Base-by-base conservation (phyloP, 2,113 vertebrate species). In the Reinhardtius hippoglossoides region DNA sequence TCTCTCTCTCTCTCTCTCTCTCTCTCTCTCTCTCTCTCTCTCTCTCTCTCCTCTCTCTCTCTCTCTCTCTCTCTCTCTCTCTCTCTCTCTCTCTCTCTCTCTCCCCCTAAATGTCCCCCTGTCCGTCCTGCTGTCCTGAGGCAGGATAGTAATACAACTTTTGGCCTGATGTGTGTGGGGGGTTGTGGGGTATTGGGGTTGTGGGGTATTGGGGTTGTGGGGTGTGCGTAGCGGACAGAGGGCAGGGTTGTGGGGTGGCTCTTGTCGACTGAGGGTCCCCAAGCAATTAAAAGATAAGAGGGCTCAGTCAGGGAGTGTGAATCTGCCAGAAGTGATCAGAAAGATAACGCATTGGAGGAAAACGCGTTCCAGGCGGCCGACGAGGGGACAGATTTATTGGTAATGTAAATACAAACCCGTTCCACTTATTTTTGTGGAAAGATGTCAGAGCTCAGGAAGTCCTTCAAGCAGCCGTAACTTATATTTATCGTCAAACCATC, bases 251-350 rank as follows among this genome's bases (percentile, higher is more conserved):
- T 56, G 31, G 76, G 80, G 76, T 76, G 76, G 61, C 42, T 64
- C 59, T 27, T 76, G 87, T 86, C 31, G 46, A 87, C 76, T 26
- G 60, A 76, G 80, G 89, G 81, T 85, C 82, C 80, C 86, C 57
- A 50, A 87, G 88, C 81, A 93, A 93, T 93, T 91, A 91, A 91
- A 92, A 92, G 89, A 93, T 92, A 93, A 91, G 82, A 73, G 76
- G 70, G 74, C 35, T 77, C 66, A 77, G 76, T 78, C 63, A 72
- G 75, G 68, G 35, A 83, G 74, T 20, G 76, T 82, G 73, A 77
- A 84, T 88, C 64, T 63, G 54, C 50, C 65, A 65, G 76, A 87
- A 84, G 73, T 81, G 84, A 87, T 87, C 66, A 75, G 24, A 57
- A 4, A 82, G 86, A 88, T 87, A 83, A 85, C 73, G 46, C 20